Evolutionary conservation across 2,113 vertebrate genomes (phyloP).

Genomic region (Chinchilla lanigera): DNA sequence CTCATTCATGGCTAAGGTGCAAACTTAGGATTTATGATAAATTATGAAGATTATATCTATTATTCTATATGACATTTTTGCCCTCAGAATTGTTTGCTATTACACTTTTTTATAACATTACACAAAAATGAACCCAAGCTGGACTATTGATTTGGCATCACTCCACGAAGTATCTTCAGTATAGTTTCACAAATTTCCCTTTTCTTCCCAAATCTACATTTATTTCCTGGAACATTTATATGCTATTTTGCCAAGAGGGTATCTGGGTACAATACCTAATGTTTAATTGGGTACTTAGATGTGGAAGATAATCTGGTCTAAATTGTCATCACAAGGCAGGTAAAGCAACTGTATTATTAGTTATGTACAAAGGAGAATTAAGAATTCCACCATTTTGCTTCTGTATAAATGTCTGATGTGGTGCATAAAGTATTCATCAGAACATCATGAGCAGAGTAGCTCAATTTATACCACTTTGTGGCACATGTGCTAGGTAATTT

Average conservation of each 20-base stretch:
- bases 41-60: neutral
- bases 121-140: neutral
- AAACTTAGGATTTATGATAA: conserved; percentile 47
- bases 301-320: neutral
- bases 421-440: conserved; percentile 18
- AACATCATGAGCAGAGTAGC: neutral
- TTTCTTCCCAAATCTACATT: conserved; percentile 46
- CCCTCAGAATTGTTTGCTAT: conserved; percentile 35
- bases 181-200: conserved; percentile 23
- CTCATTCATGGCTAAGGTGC: conserved; percentile 46
- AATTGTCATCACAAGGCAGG: neutral
- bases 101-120: neutral
- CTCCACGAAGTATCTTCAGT: conserved; percentile 1
- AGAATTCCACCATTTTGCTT: neutral
- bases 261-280: neutral
- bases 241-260: conserved; percentile 13
- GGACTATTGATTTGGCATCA: neutral
- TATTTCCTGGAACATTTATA: conserved; percentile 13
- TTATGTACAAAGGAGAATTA: neutral
- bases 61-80: neutral
- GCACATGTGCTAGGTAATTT: conserved; percentile 46
- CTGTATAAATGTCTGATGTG: neutral
- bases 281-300: conserved; percentile 1
- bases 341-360: neutral
- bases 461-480: conserved; percentile 30